Evolutionary conservation across 2,888 invertebrate species (phyloP).

Genomic region (Clusia tigrina): DNA sequence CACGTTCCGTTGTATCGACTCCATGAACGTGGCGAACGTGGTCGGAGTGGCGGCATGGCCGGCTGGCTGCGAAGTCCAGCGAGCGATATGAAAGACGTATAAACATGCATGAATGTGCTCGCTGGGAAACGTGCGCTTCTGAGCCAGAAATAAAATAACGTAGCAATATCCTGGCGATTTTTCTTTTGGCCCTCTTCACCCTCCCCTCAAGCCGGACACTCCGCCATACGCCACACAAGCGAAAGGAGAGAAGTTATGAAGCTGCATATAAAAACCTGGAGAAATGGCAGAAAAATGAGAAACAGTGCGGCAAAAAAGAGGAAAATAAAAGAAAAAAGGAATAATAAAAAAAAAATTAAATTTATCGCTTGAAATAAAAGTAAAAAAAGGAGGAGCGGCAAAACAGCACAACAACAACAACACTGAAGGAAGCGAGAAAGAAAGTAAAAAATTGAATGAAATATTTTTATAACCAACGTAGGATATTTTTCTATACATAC

Average conservation of each 20-base stretch:
- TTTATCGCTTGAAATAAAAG: slow-evolving; percentile 26
- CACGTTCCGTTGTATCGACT: slow-evolving; percentile 5
- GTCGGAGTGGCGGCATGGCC: neutral
- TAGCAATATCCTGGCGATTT: slow-evolving; percentile 26
- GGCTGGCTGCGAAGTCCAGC: neutral
- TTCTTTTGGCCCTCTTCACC: neutral
- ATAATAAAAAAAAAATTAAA: slow-evolving; percentile 38
- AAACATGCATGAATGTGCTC: slow-evolving; percentile 21
- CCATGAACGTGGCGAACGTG: neutral
- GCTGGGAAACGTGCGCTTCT: slow-evolving; percentile 15
- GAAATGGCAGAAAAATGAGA: slow-evolving; percentile 47
- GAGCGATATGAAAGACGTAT: slow-evolving; percentile 9
- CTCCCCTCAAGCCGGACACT: too few species aligned
- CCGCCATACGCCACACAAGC: neutral
- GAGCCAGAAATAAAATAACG: slow-evolving; percentile 14
- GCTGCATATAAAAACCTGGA: slow-evolving; percentile 24
- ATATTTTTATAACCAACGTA: slow-evolving; percentile 55
- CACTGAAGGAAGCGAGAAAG: slow-evolving; percentile 38
- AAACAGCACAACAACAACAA: slow-evolving; percentile 27
- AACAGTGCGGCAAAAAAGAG: slow-evolving; percentile 39
- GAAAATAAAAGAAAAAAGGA: slow-evolving; percentile 33
- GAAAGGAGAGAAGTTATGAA: slow-evolving; percentile 26
- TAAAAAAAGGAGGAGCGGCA: slow-evolving; percentile 22
- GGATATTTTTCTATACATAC: slow-evolving; percentile 13
- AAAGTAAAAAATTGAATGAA: slow-evolving; percentile 53